Evolutionary conservation across 2,888 invertebrate species (phyloP), one percentile per base, ranked within the genome.

Genomic region (Drosophila longiperda): DNA sequence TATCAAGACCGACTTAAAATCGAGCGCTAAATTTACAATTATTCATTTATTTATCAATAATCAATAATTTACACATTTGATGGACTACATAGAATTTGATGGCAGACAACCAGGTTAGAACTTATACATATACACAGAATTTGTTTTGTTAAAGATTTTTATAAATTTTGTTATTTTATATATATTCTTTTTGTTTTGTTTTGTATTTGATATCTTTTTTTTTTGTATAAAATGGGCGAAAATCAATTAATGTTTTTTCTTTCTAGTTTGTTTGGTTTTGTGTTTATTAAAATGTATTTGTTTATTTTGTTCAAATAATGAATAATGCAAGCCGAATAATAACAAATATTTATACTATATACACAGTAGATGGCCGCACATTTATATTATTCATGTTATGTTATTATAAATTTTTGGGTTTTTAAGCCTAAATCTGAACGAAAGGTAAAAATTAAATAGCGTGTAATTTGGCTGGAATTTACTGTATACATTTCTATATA

Each of bases 1-100:
- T 90, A 90, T 89, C 89, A 87, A 90, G 90, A 90, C 90, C 85
- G 75, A 26, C 85, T 87, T 85, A 90, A 90, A 89, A 90, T 81
- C 85, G 83, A 90, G 77, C 77, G 66, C 84, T 85, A 87, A 90
- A 90, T 89, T 52, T 90, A 86, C 90, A 86, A 73, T 87, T 83
- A 89, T 67, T 67, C 66, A 77, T 75, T 73, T 55, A 74, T 73
- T 29, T 68, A 61, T 82, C 50, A 76, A 67, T 75, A 70, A 58
- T 86, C 73, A 84, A 86, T 90, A 84, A 78, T 84, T 84, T 85
- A 90, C 85, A 85, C 87, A 55, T 70, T 70, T 90, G 90, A 89
- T 90, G 89, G 89, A 84, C 90, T 84, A 90, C 89, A 69, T 75
- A 87, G 82, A 90, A 78, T 72, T 77, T 75, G 49, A 67, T 76